Percentiles rank a stretch among this genome's conserved stretches.
These are phyloP conservation scores for Polyploca ridens DNA, from an alignment of 2,888 invertebrate species.

Conservation along the genomic window DNA sequence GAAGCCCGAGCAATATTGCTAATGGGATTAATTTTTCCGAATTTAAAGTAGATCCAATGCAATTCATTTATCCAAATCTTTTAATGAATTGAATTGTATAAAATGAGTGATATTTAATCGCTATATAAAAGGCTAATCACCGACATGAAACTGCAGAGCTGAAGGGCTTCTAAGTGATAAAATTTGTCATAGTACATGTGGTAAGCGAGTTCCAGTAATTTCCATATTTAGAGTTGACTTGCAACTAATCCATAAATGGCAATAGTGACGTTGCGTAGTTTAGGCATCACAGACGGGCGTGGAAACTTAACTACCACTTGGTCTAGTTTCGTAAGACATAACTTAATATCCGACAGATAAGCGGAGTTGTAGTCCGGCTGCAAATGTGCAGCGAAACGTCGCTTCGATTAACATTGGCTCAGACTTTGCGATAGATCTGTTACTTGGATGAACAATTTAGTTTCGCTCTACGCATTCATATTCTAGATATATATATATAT, in stretches of 20 bases:
- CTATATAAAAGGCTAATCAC: slow-evolving; percentile 1
- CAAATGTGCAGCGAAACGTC: slow-evolving; percentile 3
- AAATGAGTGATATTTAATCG: not conserved
- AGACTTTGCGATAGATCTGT: not conserved
- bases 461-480: too few species aligned
- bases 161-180: slow-evolving; percentile 25
- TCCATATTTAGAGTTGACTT: slow-evolving; percentile 51
- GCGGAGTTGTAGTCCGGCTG: slow-evolving; percentile 9
- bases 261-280: slow-evolving; percentile 43
- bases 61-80: too few species aligned
- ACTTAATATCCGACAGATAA: slow-evolving; percentile 12
- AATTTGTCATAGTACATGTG: slow-evolving; percentile 43
- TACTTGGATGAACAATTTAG: too few species aligned
- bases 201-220: slow-evolving; percentile 38
- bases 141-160: not conserved
- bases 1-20: too few species aligned
- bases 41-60: too few species aligned
- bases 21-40: too few species aligned
- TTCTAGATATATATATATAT: too few species aligned
- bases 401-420: not conserved
- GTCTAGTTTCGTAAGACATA: slow-evolving; percentile 37
- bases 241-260: slow-evolving; percentile 45
- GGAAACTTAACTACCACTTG: slow-evolving; percentile 21
- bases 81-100: too few species aligned
- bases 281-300: slow-evolving; percentile 46